Conservation (phyloP, 2,797 vertebrate species). For the Champsocephalus esox region DNA sequence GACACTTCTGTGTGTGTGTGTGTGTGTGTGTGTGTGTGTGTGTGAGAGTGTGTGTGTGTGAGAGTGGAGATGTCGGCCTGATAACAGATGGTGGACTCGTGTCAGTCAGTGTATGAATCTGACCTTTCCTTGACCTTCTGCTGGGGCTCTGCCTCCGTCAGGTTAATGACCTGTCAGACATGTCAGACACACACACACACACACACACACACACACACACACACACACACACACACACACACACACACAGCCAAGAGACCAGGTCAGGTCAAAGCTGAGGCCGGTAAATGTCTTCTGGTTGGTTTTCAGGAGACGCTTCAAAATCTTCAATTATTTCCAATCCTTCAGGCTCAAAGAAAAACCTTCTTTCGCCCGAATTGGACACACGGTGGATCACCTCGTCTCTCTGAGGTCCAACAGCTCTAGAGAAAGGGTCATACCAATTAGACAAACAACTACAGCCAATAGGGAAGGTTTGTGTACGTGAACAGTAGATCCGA, state of each 20-base stretch:
- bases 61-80: not conserved
- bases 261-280: slow-evolving; percentile 1
- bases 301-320: not conserved
- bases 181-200: not conserved
- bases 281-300: slow-evolving; percentile 6
- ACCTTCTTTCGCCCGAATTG: not conserved
- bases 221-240: not conserved
- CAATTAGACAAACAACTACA: too few species aligned
- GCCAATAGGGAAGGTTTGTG: not conserved
- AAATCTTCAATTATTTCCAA: not conserved
- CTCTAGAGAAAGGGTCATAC: too few species aligned
- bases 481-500: not conserved
- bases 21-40: too few species aligned
- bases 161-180: slow-evolving; percentile 67
- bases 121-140: slow-evolving; percentile 67
- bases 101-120: slow-evolving; percentile 38
- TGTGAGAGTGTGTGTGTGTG: too few species aligned
- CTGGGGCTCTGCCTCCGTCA: slow-evolving; percentile 33
- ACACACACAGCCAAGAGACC: not conserved
- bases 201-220: slow-evolving; percentile 5
- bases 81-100: not conserved
- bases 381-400: too few species aligned
- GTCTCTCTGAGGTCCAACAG: not conserved
- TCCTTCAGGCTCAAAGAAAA: not conserved
- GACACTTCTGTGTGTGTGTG: slow-evolving; percentile 7